Base-by-base conservation (phyloP, 2,888 invertebrate species). In the Axea sp. region DNA sequence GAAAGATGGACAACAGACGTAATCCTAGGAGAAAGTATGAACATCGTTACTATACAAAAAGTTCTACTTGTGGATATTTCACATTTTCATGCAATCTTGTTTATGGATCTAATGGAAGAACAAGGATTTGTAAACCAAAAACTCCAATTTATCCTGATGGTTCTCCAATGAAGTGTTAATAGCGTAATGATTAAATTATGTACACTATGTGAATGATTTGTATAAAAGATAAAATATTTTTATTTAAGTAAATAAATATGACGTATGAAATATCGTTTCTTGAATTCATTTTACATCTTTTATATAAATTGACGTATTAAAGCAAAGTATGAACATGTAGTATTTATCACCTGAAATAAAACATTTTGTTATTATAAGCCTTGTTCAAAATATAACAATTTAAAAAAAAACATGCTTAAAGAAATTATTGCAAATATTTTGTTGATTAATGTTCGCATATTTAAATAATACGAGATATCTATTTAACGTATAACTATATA, bases 21-120 rank as follows among this genome's bases (percentile, higher is more conserved):
- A 91, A 90, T 79, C 90, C 92, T 15, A 22, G 88, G 88, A 80
- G 82, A 88, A 83, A 89, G 19, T 84, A 88, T 26, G 91, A 91
- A 64, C 92, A 93, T 69, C 93, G 93, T 83, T 95, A 94, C 87
- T 95, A 94, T 81, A 94, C 95, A 0, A 95, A 95, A 86, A 94
- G 95, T 4, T 95, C 95, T 1, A 95, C 94, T 0, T 96, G 95
- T 84, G 95, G 95, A 4, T 95, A 95, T 83, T 95, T 95, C 78
- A 95, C 95, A 0, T 95, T 95, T 85, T 93, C 94, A 0, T 95
- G 95, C 83, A 94, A 94, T 45, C 92, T 94, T 83, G 93, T 94
- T 0, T 92, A 93, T 79, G 93, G 93, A 6, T 91, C 92, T 0
- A 93, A 93, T 82, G 94, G 94, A 7, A 91, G 92, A 77, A 94